These are phyloP conservation scores for Pleuronectes platessa DNA, from an alignment of 2,113 vertebrate genomes.

Conservation along the genomic window DNA sequence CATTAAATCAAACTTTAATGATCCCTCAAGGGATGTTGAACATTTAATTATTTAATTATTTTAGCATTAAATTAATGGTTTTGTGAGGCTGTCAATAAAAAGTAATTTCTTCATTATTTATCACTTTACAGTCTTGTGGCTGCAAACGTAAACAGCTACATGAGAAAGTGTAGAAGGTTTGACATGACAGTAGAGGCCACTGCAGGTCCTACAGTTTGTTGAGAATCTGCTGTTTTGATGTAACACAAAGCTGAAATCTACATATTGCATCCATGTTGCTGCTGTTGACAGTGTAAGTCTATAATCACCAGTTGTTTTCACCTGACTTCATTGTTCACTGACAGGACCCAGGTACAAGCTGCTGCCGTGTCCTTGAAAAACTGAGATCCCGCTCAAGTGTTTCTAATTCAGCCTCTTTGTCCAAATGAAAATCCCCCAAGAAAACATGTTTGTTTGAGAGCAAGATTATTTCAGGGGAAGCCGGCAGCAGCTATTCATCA, in stretches of 20 bases:
- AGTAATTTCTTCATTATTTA: background rate
- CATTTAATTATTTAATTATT: constrained; percentile 7
- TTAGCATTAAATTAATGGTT: constrained; percentile 3
- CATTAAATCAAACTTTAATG: constrained; percentile 45
- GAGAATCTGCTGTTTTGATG: background rate
- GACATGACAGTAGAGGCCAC: background rate
- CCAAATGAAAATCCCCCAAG: constrained; percentile 29
- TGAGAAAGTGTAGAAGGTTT: background rate
- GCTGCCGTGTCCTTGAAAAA: constrained; percentile 2
- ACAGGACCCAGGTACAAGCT: constrained; percentile 13
- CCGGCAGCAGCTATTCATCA: constrained; percentile 30
- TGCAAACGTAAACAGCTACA: background rate
- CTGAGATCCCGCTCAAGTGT: constrained; percentile 16
- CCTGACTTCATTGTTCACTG: constrained; percentile 3
- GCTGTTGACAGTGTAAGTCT: background rate
- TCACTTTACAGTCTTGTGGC: background rate
- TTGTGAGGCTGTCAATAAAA: background rate
- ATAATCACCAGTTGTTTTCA: background rate
- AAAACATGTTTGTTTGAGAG: constrained; percentile 32
- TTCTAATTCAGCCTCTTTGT: constrained; percentile 35
- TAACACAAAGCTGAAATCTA: too few relatives aligned
- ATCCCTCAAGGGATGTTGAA: constrained; percentile 7
- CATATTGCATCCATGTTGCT: background rate
- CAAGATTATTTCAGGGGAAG: constrained; percentile 45
- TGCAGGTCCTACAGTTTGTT: background rate